Evolutionary conservation across 2,888 invertebrate genomes (phyloP).

Genomic region (Tenodera sinensis): DNA sequence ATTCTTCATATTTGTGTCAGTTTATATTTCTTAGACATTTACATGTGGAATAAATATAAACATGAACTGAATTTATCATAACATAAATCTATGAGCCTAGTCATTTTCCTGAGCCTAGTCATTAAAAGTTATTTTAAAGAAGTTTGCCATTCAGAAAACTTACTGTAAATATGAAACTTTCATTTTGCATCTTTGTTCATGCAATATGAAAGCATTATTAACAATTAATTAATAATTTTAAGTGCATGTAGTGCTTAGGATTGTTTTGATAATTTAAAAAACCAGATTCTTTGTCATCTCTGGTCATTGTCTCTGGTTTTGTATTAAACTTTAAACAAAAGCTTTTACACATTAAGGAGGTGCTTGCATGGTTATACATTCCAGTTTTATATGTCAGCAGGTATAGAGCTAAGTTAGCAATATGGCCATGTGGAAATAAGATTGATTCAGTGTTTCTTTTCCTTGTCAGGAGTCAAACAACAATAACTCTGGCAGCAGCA

Average conservation of each 20-base stretch:
- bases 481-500: slow-evolving; percentile 17
- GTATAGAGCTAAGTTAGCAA: neutral
- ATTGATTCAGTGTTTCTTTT: slow-evolving; percentile 25
- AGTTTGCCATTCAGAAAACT: no score
- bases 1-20: no score
- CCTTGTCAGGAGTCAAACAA: slow-evolving; percentile 28
- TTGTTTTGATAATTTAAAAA: neutral
- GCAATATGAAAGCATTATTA: neutral
- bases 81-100: no score
- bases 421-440: neutral
- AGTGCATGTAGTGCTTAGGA: neutral
- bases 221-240: neutral
- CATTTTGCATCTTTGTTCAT: neutral
- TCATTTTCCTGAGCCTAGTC: no score
- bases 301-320: neutral
- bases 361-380: neutral
- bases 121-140: no score
- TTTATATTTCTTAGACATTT: no score
- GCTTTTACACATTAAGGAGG: neutral
- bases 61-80: no score
- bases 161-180: no score
- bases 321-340: neutral
- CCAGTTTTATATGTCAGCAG: neutral
- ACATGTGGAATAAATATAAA: no score
- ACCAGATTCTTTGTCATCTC: neutral